phyloP scores from a whole-genome alignment of 1,140 invertebrate genomes.

The Epicauta chinensis region DNA sequence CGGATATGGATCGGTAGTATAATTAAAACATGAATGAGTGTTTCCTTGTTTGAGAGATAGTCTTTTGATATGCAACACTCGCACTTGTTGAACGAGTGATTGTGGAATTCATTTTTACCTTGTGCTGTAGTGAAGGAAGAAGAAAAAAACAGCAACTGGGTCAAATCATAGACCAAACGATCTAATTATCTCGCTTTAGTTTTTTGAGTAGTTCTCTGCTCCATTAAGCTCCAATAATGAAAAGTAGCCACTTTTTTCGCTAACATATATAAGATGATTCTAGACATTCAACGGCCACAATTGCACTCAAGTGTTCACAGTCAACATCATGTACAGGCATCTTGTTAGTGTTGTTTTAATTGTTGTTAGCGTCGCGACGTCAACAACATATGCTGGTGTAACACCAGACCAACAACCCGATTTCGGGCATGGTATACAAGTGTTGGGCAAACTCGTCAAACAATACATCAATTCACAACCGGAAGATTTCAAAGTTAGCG shows the following conservation, averaged over 20 bases:
- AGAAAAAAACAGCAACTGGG: slow-evolving; percentile 12
- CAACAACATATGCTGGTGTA: too few relatives aligned
- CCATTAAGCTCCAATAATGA: slow-evolving; percentile 35
- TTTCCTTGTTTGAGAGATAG: too few relatives aligned
- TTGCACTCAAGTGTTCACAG: slow-evolving; percentile 23
- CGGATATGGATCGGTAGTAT: too few relatives aligned
- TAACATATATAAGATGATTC: slow-evolving; percentile 17
- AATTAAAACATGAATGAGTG: too few relatives aligned
- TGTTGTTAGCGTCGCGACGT: slow-evolving; percentile 8
- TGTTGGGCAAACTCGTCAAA: slow-evolving; percentile 36
- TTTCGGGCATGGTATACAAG: slow-evolving; percentile 32
- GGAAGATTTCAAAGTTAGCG: slow-evolving; percentile 49
- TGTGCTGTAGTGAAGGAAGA: too few relatives aligned
- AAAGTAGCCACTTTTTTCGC: slow-evolving; percentile 17
- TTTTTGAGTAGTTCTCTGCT: slow-evolving; percentile 34
- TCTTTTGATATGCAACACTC: slow-evolving; percentile 6
- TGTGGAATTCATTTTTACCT: slow-evolving; percentile 5
- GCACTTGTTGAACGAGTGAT: slow-evolving; percentile 12
- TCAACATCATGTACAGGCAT: slow-evolving; percentile 31
- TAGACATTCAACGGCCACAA: slow-evolving; percentile 18
- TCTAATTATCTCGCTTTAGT: slow-evolving; percentile 33
- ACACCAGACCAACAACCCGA: slow-evolving; percentile 7
- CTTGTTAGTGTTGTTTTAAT: slow-evolving; percentile 22
- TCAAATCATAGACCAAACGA: slow-evolving; percentile 24
- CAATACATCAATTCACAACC: slow-evolving; percentile 37